These are phyloP conservation scores for Caiman crocodilus DNA, from an alignment of 2,797 vertebrate genomes.

Conservation along the genomic window DNA sequence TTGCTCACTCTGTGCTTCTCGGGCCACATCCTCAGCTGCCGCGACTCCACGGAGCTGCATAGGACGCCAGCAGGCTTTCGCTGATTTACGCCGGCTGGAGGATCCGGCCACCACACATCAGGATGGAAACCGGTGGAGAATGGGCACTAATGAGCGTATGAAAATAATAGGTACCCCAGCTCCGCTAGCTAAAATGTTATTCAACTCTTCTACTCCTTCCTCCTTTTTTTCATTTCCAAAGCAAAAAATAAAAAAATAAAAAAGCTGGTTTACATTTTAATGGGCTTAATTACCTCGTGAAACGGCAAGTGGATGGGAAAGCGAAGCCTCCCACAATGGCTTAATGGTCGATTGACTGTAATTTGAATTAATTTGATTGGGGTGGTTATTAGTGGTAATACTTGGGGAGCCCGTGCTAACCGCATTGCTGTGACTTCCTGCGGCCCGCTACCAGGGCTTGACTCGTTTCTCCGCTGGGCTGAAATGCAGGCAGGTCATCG, in stretches of 20 bases:
- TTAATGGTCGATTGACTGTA: slow-evolving; percentile 74
- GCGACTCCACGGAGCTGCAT: not conserved
- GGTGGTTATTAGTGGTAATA: slow-evolving; percentile 76
- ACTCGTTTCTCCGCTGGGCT: slow-evolving; percentile 36
- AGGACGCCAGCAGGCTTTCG: not conserved
- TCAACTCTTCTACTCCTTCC: slow-evolving; percentile 65
- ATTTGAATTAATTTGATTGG: slow-evolving; percentile 81
- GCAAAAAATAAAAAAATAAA: slow-evolving; percentile 47
- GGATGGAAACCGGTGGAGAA: slow-evolving; percentile 46
- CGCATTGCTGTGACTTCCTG: slow-evolving; percentile 62
- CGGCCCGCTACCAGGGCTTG: not conserved
- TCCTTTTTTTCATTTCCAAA: slow-evolving; percentile 45
- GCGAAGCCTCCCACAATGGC: slow-evolving; percentile 71
- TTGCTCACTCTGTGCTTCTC: not conserved
- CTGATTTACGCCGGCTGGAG: not conserved
- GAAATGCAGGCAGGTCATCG: not conserved
- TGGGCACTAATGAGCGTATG: slow-evolving; percentile 42
- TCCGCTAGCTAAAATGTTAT: slow-evolving; percentile 56
- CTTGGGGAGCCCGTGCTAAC: slow-evolving; percentile 64
- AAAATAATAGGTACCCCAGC: slow-evolving; percentile 66
- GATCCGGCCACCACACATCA: fast-evolving
- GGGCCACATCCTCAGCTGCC: not conserved
- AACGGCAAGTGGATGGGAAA: slow-evolving; percentile 79
- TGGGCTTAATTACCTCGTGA: slow-evolving; percentile 79
- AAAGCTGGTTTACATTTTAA: slow-evolving; percentile 82